Evolutionary conservation across 2,113 vertebrate species (phyloP).

Genomic region (Ailuropoda melanoleuca): DNA sequence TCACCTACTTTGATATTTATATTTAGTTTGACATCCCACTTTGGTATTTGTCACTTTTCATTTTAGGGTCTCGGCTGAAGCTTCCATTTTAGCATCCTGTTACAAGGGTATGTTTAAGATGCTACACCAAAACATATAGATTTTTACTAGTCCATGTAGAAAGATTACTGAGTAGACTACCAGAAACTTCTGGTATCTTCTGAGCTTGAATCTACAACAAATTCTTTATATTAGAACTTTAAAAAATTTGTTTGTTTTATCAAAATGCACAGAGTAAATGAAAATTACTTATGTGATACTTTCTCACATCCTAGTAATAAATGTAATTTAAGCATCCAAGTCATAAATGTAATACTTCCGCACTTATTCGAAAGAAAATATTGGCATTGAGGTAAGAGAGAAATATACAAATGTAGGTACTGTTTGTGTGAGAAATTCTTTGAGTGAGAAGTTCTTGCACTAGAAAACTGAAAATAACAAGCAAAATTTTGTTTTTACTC

Average conservation of each 20-base stretch:
- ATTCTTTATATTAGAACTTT: neutral
- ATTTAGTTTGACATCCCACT: neutral
- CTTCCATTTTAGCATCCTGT: neutral
- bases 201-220: neutral
- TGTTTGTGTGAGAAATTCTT: neutral
- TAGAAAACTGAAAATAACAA: neutral
- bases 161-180: neutral
- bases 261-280: neutral
- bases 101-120: neutral
- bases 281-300: neutral
- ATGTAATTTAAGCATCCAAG: neutral
- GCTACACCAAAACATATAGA: neutral
- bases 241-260: neutral
- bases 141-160: neutral
- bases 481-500: neutral
- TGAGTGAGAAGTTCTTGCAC: neutral
- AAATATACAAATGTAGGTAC: neutral
- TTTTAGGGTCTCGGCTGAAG: neutral
- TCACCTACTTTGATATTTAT: neutral
- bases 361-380: neutral
- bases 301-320: neutral
- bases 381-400: neutral
- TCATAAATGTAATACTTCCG: neutral
- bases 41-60: neutral
- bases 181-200: neutral